Conservation (phyloP, 2,113 vertebrate genomes). For the Prionailurus viverrinus region DNA sequence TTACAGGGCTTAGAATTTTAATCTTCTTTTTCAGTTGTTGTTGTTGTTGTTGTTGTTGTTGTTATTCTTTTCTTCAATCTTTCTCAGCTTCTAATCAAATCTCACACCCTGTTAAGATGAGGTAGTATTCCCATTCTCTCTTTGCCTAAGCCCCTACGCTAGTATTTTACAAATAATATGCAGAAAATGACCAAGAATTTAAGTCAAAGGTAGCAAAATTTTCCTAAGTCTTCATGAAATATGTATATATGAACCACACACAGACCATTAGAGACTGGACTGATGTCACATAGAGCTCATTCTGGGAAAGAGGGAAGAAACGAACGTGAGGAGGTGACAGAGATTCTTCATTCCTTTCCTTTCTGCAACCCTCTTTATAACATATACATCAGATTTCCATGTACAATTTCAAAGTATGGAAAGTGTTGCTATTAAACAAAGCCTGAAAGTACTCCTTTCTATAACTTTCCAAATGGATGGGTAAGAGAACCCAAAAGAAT, state of each 20-base stretch:
- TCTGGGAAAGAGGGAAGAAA: not conserved
- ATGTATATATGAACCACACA: not conserved
- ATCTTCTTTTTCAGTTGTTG: not conserved
- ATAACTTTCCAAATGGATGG: not conserved
- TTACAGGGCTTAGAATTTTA: not conserved
- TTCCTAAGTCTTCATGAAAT: not conserved
- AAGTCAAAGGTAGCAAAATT: not conserved
- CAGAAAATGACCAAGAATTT: not conserved
- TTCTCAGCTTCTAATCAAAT: not conserved
- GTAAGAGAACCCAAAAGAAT: not conserved
- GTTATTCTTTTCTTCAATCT: not conserved
- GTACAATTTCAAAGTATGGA: not conserved
- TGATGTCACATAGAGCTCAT: not conserved
- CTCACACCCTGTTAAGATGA: not conserved
- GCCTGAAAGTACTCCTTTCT: not conserved
- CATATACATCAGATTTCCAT: not conserved
- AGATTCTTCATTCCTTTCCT: not conserved
- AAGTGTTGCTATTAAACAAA: not conserved
- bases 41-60: not conserved
- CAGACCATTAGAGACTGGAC: not conserved
- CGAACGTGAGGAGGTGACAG: fast-evolving
- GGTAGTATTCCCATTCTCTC: not conserved
- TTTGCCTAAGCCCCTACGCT: not conserved
- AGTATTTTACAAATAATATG: not conserved
- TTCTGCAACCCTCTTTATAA: not conserved